Evolutionary conservation across 2,113 vertebrate genomes (phyloP).

Genomic region (Brachirus orientalis): DNA sequence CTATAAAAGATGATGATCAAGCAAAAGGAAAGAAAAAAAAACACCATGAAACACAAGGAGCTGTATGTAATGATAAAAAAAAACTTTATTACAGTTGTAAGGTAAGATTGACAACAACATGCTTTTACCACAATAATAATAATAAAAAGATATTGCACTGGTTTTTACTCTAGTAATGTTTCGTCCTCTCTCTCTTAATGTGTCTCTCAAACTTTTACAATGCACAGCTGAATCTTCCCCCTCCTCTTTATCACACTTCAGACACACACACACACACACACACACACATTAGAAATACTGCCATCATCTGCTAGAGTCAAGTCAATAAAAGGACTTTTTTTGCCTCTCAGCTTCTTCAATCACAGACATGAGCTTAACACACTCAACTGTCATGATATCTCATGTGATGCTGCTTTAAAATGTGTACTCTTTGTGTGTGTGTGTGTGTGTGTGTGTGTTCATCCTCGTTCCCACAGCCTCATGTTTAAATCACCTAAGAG

Average conservation of each 20-base stretch:
- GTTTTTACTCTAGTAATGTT: conserved; percentile 70
- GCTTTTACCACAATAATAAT: conserved; percentile 79
- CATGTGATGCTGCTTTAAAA: background rate
- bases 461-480: no score
- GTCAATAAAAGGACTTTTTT: conserved; percentile 3
- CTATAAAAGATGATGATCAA: background rate
- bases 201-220: conserved; percentile 42
- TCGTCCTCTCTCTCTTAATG: conserved; percentile 4
- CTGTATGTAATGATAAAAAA: conserved; percentile 66
- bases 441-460: conserved; percentile 7
- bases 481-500: background rate
- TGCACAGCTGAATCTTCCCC: conserved; percentile 26
- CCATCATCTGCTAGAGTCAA: conserved; percentile 4
- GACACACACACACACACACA: conserved; percentile 39
- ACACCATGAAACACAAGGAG: conserved; percentile 19
- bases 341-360: background rate
- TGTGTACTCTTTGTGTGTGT: background rate
- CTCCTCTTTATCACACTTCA: conserved; percentile 27
- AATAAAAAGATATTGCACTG: conserved; percentile 84
- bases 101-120: conserved; percentile 81
- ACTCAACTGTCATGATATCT: conserved; percentile 7
- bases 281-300: conserved; percentile 28
- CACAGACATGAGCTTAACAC: conserved; percentile 15
- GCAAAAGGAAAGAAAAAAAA: background rate
- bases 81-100: conserved; percentile 81